A percentile compares a stretch with the other conserved stretches of the same genome.
Evolutionary conservation across 1,140 invertebrate genomes (phyloP).

Genomic region (Sarcophaga bullata): DNA sequence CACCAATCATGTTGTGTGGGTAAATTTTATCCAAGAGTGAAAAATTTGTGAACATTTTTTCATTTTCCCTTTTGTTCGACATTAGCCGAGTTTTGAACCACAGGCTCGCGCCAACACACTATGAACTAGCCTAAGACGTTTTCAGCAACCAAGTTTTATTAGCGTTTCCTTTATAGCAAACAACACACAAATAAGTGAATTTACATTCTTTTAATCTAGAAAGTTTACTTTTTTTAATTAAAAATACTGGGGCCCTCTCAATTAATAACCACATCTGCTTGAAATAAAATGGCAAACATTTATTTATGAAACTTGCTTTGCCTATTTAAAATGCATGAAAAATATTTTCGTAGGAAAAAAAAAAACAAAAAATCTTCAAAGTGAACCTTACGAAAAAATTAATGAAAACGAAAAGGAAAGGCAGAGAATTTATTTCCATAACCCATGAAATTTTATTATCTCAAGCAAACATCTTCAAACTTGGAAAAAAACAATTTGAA

Average conservation of each 20-base stretch:
- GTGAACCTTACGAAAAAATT: too few relatives aligned
- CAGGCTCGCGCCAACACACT: too few relatives aligned
- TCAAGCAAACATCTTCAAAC: background rate
- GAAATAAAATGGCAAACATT: background rate
- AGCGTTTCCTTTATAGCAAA: background rate
- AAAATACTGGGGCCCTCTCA: background rate
- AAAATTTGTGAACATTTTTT: too few relatives aligned
- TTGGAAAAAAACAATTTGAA: background rate
- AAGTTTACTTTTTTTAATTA: background rate
- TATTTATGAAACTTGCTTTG: background rate
- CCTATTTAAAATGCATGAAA: background rate
- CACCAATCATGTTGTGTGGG: too few relatives aligned
- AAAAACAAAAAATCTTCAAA: background rate
- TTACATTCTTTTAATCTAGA: too few relatives aligned
- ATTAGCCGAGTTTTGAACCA: too few relatives aligned
- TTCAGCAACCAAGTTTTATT: background rate
- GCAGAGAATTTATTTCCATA: background rate
- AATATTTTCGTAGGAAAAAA: background rate
- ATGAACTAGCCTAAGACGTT: too few relatives aligned
- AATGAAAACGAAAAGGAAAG: background rate
- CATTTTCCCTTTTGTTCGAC: too few relatives aligned
- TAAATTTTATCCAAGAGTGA: too few relatives aligned
- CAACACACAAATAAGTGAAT: background rate
- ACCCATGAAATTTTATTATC: slow-evolving; percentile 5
- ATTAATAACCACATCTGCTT: background rate